Conservation (phyloP, 1,140 invertebrate genomes). For the Chironomus tepperi region DNA sequence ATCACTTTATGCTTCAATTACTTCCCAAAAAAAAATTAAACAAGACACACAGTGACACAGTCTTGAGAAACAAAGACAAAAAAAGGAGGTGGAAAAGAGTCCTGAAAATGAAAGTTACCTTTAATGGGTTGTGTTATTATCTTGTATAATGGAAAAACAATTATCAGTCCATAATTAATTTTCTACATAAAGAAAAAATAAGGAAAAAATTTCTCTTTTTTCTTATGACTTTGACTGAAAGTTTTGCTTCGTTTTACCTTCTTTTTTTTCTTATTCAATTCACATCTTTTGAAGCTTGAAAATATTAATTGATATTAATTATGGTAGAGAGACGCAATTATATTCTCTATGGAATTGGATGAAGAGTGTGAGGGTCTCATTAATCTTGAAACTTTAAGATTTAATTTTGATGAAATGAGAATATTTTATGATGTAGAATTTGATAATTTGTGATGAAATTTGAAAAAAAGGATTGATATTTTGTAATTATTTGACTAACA, state of each 20-base stretch:
- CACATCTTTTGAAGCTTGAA: too few relatives aligned
- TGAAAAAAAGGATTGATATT: too few relatives aligned
- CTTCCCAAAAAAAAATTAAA: neutral
- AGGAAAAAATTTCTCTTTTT: neutral
- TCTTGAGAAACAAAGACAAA: too few relatives aligned
- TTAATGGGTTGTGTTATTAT: neutral
- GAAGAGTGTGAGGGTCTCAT: too few relatives aligned
- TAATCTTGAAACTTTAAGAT: too few relatives aligned
- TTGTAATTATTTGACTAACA: too few relatives aligned
- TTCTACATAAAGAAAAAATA: neutral
- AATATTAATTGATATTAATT: too few relatives aligned
- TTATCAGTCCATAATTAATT: neutral
- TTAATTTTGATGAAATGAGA: too few relatives aligned
- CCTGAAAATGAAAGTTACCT: neutral
- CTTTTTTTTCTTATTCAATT: neutral
- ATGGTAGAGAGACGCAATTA: too few relatives aligned
- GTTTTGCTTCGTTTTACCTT: neutral
- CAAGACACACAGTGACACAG: neutral
- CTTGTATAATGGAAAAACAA: neutral
- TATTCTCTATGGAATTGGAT: too few relatives aligned
- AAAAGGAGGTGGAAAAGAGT: neutral
- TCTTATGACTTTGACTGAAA: neutral
- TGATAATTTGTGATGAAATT: too few relatives aligned
- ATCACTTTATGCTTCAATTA: slow-evolving; percentile 13
- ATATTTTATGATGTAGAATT: too few relatives aligned